Percentiles rank a stretch among this genome's conserved stretches.
Evolutionary conservation across 1,140 invertebrate species (phyloP).

Genomic region (Drosophila seguyi): DNA sequence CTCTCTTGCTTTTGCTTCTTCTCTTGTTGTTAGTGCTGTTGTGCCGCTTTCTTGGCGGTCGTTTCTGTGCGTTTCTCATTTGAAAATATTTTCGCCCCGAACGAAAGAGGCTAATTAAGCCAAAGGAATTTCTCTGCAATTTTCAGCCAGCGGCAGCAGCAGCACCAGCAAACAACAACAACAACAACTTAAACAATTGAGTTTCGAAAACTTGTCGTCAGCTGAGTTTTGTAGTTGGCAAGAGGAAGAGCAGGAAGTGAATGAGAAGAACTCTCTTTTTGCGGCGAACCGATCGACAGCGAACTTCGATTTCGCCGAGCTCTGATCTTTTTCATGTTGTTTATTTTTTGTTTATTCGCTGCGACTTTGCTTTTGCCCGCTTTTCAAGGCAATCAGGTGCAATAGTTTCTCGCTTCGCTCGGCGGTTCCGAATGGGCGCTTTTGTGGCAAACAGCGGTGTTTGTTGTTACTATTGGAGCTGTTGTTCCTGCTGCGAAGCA

Average conservation of each 20-base stretch:
- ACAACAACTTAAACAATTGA: constrained; percentile 60
- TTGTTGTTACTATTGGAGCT: constrained; percentile 51
- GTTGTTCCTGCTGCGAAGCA: constrained; percentile 41
- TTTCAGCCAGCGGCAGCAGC: constrained; percentile 48
- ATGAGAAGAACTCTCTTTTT: constrained; percentile 51
- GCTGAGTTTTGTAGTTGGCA: constrained; percentile 56
- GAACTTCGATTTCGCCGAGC: constrained; percentile 29
- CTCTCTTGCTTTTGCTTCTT: constrained; percentile 14
- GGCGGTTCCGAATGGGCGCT: constrained; percentile 72
- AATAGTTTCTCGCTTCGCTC: constrained; percentile 64
- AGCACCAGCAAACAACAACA: constrained; percentile 28
- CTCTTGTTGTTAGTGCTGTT: constrained; percentile 49
- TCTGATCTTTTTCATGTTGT: constrained; percentile 46
- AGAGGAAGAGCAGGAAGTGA: constrained; percentile 60
- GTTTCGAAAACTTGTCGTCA: constrained; percentile 78
- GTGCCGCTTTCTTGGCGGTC: constrained; percentile 77
- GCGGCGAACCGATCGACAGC: constrained; percentile 33
- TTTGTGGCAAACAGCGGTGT: constrained; percentile 20
- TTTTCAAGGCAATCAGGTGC: constrained; percentile 83
- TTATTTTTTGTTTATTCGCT: constrained; percentile 70
- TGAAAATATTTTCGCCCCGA: constrained; percentile 81
- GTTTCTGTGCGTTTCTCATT: constrained; percentile 68
- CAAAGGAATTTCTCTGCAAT: constrained; percentile 84
- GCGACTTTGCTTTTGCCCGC: constrained; percentile 54
- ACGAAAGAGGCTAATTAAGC: constrained; percentile 83